phyloP scores from a whole-genome alignment of 2,888 invertebrate species.

The Sepiola atlantica region DNA sequence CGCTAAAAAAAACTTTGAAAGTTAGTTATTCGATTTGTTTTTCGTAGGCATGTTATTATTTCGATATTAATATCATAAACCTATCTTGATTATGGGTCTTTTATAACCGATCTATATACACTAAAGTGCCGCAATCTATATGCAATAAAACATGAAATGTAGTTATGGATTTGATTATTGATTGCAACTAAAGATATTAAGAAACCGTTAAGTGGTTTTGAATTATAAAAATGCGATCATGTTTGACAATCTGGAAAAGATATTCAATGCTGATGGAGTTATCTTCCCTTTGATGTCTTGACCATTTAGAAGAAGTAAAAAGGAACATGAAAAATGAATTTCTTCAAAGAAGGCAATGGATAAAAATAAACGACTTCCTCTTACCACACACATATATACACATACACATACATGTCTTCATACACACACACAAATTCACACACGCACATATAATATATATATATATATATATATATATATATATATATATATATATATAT shows the following conservation, averaged over 20 bases:
- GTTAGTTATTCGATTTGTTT: not conserved
- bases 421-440: no score
- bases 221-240: not conserved
- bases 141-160: not conserved
- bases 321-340: not conserved
- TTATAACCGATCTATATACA: constrained; percentile 18
- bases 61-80: not conserved
- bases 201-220: not conserved
- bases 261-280: not conserved
- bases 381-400: no score
- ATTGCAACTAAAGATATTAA: not conserved
- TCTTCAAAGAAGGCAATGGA: not conserved
- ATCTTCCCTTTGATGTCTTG: not conserved
- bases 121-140: not conserved
- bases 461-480: not conserved
- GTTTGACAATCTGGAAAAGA: constrained; percentile 23
- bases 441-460: no score
- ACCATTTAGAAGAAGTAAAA: not conserved
- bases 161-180: not conserved
- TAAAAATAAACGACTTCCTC: not conserved
- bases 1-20: no score
- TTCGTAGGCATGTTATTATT: not conserved
- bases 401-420: no score
- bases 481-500: not conserved
- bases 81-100: not conserved